Conservation (phyloP, 2,888 invertebrate species). For the Lagria hirta region DNA sequence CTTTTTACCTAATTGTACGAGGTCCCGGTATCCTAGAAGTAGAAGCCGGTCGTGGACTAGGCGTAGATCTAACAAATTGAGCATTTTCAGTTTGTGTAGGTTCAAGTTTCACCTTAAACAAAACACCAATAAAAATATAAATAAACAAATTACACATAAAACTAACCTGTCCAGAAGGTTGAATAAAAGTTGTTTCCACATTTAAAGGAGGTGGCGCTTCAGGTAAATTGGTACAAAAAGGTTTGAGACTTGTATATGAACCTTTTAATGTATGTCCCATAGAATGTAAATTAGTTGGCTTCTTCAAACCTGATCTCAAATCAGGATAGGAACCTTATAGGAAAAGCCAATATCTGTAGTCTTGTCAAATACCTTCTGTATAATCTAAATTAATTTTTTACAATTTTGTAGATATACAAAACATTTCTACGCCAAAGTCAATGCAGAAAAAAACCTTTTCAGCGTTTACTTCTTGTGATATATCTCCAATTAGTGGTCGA, state of each 20-base stretch:
- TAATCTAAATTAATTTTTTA: conserved; percentile 17
- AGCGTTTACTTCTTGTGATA: conserved; percentile 30
- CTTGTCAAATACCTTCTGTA: no score
- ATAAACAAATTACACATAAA: no score
- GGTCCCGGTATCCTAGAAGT: conserved; percentile 51
- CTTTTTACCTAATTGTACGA: conserved; percentile 38
- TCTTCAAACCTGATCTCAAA: conserved; percentile 8
- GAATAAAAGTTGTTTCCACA: conserved; percentile 16
- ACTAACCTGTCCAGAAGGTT: conserved; percentile 11
- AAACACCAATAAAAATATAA: not conserved
- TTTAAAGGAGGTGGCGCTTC: conserved; percentile 41
- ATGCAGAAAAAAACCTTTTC: no score
- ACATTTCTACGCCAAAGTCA: conserved; percentile 35
- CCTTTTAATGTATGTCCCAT: conserved; percentile 45
- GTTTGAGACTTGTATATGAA: conserved; percentile 49
- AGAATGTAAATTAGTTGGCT: conserved; percentile 36
- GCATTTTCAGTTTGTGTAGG: conserved; percentile 19
- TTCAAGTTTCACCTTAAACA: no score
- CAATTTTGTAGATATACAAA: conserved; percentile 12
- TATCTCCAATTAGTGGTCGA: conserved; percentile 48
- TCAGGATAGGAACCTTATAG: conserved; percentile 19
- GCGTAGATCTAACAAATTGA: conserved; percentile 36
- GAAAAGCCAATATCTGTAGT: no score
- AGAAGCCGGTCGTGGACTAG: conserved; percentile 47
- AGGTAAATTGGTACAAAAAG: conserved; percentile 44